Conservation (phyloP, 2,113 vertebrate species). For the Raja brachyura region DNA sequence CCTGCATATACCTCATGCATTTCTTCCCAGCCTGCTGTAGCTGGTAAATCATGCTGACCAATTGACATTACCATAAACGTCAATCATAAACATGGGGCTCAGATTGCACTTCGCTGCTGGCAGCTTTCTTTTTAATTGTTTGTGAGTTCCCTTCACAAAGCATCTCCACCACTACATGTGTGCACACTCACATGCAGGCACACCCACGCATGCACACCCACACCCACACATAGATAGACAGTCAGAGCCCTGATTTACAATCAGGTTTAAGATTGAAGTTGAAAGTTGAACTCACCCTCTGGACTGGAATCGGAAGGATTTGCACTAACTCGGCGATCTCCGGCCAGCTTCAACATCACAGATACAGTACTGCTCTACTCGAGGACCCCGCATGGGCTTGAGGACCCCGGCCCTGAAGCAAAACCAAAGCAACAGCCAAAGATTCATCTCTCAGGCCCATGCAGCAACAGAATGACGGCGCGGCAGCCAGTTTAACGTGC, state of each 20-base stretch:
- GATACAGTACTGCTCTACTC: not conserved
- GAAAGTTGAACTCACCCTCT: slow-evolving; percentile 4
- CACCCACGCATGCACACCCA: too few relatives aligned
- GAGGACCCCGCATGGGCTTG: not conserved
- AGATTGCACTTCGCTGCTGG: too few relatives aligned
- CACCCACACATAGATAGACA: too few relatives aligned
- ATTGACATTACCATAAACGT: too few relatives aligned
- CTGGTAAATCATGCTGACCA: too few relatives aligned
- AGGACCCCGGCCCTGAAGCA: not conserved
- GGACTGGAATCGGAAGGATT: not conserved
- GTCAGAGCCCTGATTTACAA: not conserved
- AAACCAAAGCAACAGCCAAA: slow-evolving; percentile 21
- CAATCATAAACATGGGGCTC: too few relatives aligned
- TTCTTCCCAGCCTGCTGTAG: too few relatives aligned
- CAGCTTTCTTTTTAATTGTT: too few relatives aligned
- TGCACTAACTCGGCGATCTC: not conserved
- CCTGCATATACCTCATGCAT: too few relatives aligned
- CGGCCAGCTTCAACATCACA: not conserved
- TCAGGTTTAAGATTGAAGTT: not conserved
- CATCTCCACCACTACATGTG: too few relatives aligned
- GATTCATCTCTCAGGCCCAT: not conserved
- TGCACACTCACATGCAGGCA: too few relatives aligned
- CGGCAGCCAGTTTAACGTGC: not conserved
- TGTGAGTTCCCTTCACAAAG: too few relatives aligned
- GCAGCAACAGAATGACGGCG: not conserved